Evolutionary conservation across 2,797 vertebrate genomes (phyloP), one percentile per base, ranked within the genome.

Genomic region (Mormyrops boulengeri): DNA sequence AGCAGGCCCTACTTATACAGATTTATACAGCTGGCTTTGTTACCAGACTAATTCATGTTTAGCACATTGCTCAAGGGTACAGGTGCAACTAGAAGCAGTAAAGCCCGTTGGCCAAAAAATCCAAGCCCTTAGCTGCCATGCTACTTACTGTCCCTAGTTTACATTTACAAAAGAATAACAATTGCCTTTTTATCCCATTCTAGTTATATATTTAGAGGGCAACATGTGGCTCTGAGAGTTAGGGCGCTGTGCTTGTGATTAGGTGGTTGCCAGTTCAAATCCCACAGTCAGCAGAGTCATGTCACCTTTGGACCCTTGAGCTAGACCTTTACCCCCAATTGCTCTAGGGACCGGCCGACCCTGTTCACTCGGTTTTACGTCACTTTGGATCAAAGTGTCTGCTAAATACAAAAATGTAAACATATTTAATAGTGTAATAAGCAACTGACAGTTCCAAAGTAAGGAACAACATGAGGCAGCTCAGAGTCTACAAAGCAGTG

Each of bases 11-110:
- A 12, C 85, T 52, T 1, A 52, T 52, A 86, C 52, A 44, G 38
- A 82, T 82, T 82, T 82, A 82, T 82, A 47, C 77, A 47, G 77
- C 77, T 47, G 77, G 77, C 77, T 82, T 82, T 47, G 17, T 47
- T 44, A 82, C 41, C 19, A 3, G 41, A 47, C 41, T 47, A n/a
- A 82, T n/a, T 82, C 77, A 47, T 73, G 41, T 82, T n/a, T n/a
- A 47, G 38, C 77, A 80, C 73, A 17, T 80, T n/a, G 73, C 38
- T 44, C 38, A 77, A 77, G 73, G 73, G 73, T 77, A 80, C 14
- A 44, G 38, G 2, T 57, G 55, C 17, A n/a, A 57, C 17, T 57
- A 3, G 17, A 57, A 57, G 17, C 55, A 19, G 19, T 9, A 30
- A 30, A 57, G 2, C 19, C 17, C 55, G 11, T n/a, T 9, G 55